Evolutionary conservation across 1,140 invertebrate species (phyloP).

Genomic region (Zaprionus nigranus): DNA sequence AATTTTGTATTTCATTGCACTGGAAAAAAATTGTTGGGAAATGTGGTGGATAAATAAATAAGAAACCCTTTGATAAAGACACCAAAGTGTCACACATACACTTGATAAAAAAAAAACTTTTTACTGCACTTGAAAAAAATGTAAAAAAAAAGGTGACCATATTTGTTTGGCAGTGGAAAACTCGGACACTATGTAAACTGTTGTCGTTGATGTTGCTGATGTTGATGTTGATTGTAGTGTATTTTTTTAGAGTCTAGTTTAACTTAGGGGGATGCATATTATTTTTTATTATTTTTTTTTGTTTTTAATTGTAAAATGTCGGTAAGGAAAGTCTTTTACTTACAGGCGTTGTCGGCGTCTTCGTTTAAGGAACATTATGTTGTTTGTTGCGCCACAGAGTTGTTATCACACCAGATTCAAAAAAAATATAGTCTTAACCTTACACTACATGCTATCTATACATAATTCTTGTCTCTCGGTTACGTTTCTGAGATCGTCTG

Average conservation of each 20-base stretch:
- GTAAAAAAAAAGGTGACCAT: slow-evolving; percentile 42
- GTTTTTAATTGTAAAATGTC: slow-evolving; percentile 42
- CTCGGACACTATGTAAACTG: slow-evolving; percentile 9
- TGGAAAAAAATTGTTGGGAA: slow-evolving; percentile 23
- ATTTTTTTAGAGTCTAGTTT: slow-evolving; percentile 45
- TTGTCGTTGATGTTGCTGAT: slow-evolving; percentile 26
- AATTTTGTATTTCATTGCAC: slow-evolving; percentile 10
- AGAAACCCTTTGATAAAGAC: not conserved
- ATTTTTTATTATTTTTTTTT: slow-evolving; percentile 30
- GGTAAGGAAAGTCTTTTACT: slow-evolving; percentile 62
- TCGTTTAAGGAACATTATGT: slow-evolving; percentile 73
- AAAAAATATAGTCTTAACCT: slow-evolving; percentile 39
- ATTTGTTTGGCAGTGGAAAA: slow-evolving; percentile 15
- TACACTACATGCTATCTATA: slow-evolving; percentile 69
- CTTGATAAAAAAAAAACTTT: slow-evolving; percentile 26
- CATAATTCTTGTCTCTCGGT: slow-evolving; percentile 54
- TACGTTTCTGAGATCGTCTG: slow-evolving; percentile 53
- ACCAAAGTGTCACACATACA: not conserved
- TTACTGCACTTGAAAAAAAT: slow-evolving; percentile 64
- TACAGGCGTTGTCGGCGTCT: slow-evolving; percentile 74
- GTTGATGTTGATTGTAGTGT: slow-evolving; percentile 24
- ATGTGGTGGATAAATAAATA: not conserved
- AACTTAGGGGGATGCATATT: slow-evolving; percentile 43
- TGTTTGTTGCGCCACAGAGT: slow-evolving; percentile 53
- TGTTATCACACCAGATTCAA: slow-evolving; percentile 59